phyloP scores from a whole-genome alignment of 2,797 vertebrate genomes.

The Falco rusticolus region DNA sequence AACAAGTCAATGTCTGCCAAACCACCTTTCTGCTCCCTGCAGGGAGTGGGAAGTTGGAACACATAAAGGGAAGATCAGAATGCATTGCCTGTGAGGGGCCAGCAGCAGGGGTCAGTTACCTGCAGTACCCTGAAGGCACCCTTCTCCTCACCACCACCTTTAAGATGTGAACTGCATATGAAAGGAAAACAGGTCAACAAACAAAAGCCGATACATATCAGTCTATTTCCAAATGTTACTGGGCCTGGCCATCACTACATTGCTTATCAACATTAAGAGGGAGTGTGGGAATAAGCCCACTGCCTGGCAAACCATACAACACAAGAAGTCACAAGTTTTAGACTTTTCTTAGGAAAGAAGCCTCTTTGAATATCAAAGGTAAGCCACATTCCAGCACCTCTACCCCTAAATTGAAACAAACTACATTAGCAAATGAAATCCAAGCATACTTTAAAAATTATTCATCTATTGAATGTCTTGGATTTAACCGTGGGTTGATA shows the following conservation, averaged over 20 bases:
- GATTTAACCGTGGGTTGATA: background rate
- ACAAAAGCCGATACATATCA: background rate
- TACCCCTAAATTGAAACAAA: background rate
- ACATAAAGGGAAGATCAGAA: background rate
- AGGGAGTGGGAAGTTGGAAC: background rate
- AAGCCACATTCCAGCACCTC: background rate
- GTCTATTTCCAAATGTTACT: background rate
- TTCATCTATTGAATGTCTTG: background rate
- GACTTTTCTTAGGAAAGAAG: background rate
- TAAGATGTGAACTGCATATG: background rate
- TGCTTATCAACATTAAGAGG: background rate
- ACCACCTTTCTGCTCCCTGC: background rate
- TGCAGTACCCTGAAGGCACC: background rate
- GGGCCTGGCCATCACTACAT: background rate
- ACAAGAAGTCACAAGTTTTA: background rate
- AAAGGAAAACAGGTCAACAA: background rate
- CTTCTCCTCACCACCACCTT: background rate
- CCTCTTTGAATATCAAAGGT: background rate
- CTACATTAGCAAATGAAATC: background rate
- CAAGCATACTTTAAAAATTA: background rate
- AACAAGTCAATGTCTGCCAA: background rate
- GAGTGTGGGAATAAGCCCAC: background rate
- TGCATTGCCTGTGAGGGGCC: background rate
- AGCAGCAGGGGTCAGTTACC: background rate
- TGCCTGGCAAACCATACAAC: background rate